A percentile compares a stretch with the other conserved stretches of the same genome.
These are phyloP conservation scores for Lethocerus indicus DNA, from an alignment of 1,140 invertebrate species.

Conservation along the genomic window DNA sequence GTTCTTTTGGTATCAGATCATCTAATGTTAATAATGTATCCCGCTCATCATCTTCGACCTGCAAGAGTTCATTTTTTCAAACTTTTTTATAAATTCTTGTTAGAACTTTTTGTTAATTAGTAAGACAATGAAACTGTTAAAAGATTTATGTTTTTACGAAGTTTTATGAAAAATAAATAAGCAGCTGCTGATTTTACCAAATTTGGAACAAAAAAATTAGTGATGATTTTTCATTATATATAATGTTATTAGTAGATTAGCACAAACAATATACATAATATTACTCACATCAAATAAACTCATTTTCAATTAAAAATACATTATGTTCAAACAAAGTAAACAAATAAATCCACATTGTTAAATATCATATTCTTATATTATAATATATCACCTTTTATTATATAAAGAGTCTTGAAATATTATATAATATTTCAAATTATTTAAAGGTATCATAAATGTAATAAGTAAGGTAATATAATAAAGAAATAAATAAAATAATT, in stretches of 20 bases:
- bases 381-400: too few relatives aligned
- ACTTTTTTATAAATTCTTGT: not conserved
- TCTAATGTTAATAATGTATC: constrained; percentile 50
- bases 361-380: too few relatives aligned
- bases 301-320: not conserved
- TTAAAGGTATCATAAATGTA: too few relatives aligned
- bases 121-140: constrained; percentile 10
- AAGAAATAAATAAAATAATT: too few relatives aligned
- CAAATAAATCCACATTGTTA: not conserved
- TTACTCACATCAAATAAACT: not conserved
- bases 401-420: too few relatives aligned
- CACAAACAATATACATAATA: too few relatives aligned
- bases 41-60: constrained; percentile 54
- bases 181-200: not conserved
- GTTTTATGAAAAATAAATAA: not conserved
- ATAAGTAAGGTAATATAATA: too few relatives aligned
- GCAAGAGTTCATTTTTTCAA: constrained; percentile 14
- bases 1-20: constrained; percentile 56
- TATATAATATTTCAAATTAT: too few relatives aligned
- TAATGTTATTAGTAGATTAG: too few relatives aligned
- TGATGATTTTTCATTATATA: not conserved
- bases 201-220: not conserved
- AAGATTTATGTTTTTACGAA: not conserved
- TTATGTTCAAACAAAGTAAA: not conserved
- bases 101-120: not conserved